Conservation (phyloP, 2,113 vertebrate species). For the Pardalotus punctatus region DNA sequence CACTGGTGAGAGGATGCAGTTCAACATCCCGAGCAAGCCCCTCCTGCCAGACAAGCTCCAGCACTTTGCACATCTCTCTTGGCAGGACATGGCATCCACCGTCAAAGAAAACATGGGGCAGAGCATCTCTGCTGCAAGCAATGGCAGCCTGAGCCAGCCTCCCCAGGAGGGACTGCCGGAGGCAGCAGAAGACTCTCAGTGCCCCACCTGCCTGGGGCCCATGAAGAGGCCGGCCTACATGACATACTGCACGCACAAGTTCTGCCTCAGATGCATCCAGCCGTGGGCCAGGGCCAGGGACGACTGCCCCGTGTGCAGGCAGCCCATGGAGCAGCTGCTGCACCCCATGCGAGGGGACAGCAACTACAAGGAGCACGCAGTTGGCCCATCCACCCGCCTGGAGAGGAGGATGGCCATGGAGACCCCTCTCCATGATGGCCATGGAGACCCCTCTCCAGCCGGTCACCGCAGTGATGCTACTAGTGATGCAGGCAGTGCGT, state of each 20-base stretch:
- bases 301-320: not conserved
- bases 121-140: not conserved
- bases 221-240: not conserved
- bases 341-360: not conserved
- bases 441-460: too few relatives aligned
- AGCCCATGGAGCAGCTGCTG: not conserved
- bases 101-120: not conserved
- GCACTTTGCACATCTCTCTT: not conserved
- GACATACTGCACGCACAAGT: not conserved
- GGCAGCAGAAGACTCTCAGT: not conserved
- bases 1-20: accelerated
- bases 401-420: accelerated
- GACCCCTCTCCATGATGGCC: too few relatives aligned
- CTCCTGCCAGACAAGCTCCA: not conserved
- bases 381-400: accelerated
- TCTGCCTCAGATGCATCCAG: not conserved
- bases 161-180: accelerated
- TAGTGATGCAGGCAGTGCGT: accelerated
- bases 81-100: not conserved
- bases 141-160: not conserved
- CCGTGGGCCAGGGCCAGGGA: not conserved
- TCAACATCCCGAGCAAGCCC: not conserved
- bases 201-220: not conserved
- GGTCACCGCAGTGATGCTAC: accelerated
- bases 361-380: accelerated